Base-by-base conservation (phyloP, 1,140 invertebrate species). In the Heliconius congener region DNA sequence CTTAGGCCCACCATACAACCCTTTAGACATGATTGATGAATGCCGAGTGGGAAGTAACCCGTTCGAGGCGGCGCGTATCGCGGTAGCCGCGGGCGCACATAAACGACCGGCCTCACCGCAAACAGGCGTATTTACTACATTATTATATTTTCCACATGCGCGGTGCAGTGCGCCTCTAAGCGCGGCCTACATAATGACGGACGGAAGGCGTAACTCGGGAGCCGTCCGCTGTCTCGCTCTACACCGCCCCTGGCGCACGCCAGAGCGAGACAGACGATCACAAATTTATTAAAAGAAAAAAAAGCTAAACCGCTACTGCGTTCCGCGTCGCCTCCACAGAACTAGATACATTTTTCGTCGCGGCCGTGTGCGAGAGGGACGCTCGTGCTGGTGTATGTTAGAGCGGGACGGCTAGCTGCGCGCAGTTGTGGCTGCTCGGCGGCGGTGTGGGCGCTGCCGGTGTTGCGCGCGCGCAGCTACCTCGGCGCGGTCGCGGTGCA, bases 281-380 rank as follows among this genome's bases (percentile, higher is more conserved):
- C 93, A 93, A 94, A 94, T 93, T 94, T 94, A 94, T 93, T 93
- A 91, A 93, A 93, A 92, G 86, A 87, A 92, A 66, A 91, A 94
- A 94, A 93, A 91, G 80, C 86, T 81, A 66, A 83, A 86, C 86
- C 83, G 93, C 93, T 93, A 94, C 93, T 89, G 93, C 90, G 91
- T 90, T 93, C 86, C 93, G 93, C 93, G 90, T 93, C 90, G 91
- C 88, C 88, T 93, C 91, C 80, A 93, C 92, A 93, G 90, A 94
- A 94, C 92, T 94, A 94, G 93, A 94, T 93, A 94, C 93, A 93
- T 93, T 94, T 94, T 94, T 93, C 91, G 91, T 92, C 87, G 91
- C 92, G 88, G 86, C 80, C 81, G 84, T 83, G 90, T 81, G 83
- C 71, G 89, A 93, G 81, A 78, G 91, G 89, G 89, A 89, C 87